Base-by-base conservation (phyloP, 2,797 vertebrate species). In the Hoplostethus atlanticus region DNA sequence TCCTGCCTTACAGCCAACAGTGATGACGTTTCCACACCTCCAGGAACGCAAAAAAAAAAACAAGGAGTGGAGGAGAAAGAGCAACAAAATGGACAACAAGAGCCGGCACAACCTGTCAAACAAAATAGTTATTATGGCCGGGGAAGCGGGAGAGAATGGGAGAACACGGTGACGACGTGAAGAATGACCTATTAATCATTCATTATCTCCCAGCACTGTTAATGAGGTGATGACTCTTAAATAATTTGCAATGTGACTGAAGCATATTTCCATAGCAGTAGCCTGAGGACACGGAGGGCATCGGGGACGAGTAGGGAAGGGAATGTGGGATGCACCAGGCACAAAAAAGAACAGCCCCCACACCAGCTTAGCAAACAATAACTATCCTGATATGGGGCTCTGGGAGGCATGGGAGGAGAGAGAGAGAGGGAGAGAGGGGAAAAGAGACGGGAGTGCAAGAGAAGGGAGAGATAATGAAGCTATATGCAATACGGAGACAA, bases 151-250 rank as follows among this genome's bases (percentile, higher is more conserved):
- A 83, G 77, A 80, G 67, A 83, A 84, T 76, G 76, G 81, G 73
- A 81, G 83, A 91, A 58, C 76, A 77, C 46, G 61, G 77, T 68
- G 84, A 81, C 44, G 73, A 81, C 60, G 77, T 81, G 83, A 87
- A 89, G 90, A 90, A 91, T 91, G 88, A 89, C 84, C 89, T 91
- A 94, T 94, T 93, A 95, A 95, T 95, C 93, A 94, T 94, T 95
- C 92, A 95, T 95, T 93, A 92, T 91, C 90, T 92, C 83, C 78
- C 85, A 88, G 87, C 73, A 68, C 91, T 91, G 90, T 92, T 95
- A 95, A 94, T 94, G 93, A 95, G 92, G 90, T 93, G 93, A 91
- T 73, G 83, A 93, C 91, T 92, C 90, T 93, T 95, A 91, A 93
- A 94, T 95, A 95, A 95, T 94, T 95, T 94, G 93, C 86, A 79